phyloP scores from a whole-genome alignment of 2,888 invertebrate genomes.

The Synergus gifuensis region DNA sequence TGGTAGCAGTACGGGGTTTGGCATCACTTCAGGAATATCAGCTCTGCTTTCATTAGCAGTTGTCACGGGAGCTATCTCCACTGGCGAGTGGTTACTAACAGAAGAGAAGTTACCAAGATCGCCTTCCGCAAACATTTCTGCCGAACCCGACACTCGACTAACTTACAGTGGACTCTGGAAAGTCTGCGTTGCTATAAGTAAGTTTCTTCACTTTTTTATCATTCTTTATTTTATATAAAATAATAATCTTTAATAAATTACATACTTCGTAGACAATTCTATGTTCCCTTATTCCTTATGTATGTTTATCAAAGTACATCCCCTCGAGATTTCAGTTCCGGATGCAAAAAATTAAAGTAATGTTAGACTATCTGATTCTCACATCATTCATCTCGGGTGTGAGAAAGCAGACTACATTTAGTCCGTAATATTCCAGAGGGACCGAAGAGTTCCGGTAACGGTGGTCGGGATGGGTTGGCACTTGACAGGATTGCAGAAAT shows the following conservation, averaged over 20 bases:
- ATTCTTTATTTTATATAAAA: neutral
- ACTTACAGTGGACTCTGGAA: conserved; percentile 91
- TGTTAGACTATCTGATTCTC: conserved; percentile 44
- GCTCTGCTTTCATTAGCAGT: conserved; percentile 86
- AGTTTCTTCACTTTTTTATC: conserved; percentile 77
- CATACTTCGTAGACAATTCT: neutral
- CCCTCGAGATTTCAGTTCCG: neutral
- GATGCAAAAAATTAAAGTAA: conserved; percentile 41
- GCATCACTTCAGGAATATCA: conserved; percentile 78
- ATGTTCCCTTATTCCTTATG: conserved; percentile 18
- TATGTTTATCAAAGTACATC: too few species aligned
- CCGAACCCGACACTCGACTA: conserved; percentile 85
- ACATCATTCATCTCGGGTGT: neutral
- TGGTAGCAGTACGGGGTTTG: conserved; percentile 69
- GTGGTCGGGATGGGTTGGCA: conserved; percentile 45
- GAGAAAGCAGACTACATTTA: conserved; percentile 58
- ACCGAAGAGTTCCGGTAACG: conserved; percentile 49
- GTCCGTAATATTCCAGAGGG: conserved; percentile 61
- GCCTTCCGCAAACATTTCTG: conserved; percentile 85
- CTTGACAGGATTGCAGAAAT: conserved; percentile 45
- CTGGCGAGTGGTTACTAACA: conserved; percentile 92
- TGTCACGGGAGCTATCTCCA: conserved; percentile 86
- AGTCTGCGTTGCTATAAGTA: conserved; percentile 88
- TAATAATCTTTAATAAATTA: neutral
- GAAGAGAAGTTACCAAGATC: conserved; percentile 91